phyloP scores from a whole-genome alignment of 2,113 vertebrate species.

The Baryphthengus martii region DNA sequence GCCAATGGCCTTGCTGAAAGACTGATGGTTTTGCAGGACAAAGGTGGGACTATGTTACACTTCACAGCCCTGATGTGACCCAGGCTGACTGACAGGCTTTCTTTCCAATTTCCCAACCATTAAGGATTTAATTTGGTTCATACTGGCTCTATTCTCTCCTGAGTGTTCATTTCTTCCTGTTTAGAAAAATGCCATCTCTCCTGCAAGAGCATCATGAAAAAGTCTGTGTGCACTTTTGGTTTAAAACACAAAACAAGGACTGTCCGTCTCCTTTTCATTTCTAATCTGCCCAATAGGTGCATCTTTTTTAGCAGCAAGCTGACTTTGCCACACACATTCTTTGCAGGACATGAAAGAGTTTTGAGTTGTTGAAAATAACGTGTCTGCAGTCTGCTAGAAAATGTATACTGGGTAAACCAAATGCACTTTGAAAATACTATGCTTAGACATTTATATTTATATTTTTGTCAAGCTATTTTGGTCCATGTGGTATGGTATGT shows the following conservation, averaged over 20 bases:
- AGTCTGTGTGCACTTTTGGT: neutral
- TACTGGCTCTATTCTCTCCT: neutral
- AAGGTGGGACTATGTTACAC: neutral
- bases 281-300: neutral
- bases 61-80: neutral
- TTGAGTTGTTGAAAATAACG: neutral
- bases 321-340: neutral
- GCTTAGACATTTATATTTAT: neutral
- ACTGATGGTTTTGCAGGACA: neutral
- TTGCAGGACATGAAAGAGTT: neutral
- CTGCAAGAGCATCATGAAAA: neutral
- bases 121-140: constrained; percentile 33
- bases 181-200: neutral
- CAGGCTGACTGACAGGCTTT: neutral
- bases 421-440: neutral
- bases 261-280: neutral
- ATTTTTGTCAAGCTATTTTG: neutral
- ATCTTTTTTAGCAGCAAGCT: neutral
- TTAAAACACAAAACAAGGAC: neutral
- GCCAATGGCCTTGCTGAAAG: neutral
- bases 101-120: constrained; percentile 18
- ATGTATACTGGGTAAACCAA: neutral
- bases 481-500: neutral
- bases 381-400: neutral
- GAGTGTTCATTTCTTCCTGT: neutral